Percentiles rank a stretch among this genome's conserved stretches.
These are phyloP conservation scores for Microtus richardsoni DNA, from an alignment of 2,113 vertebrate species.

Conservation along the genomic window DNA sequence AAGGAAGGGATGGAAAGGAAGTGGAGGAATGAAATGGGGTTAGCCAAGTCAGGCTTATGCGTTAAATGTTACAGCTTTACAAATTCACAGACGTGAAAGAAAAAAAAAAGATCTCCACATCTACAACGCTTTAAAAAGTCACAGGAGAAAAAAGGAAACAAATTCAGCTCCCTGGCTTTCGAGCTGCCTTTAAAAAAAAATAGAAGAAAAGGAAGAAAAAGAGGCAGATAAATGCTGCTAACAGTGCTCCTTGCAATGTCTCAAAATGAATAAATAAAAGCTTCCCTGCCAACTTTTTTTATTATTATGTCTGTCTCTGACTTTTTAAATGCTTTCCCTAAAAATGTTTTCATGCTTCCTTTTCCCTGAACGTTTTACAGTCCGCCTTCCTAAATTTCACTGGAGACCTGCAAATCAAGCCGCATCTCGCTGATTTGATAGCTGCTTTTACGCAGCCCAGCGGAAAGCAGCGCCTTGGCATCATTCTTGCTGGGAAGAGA, in stretches of 20 bases:
- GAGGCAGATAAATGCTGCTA: conserved; percentile 77
- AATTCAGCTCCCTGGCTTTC: conserved; percentile 79
- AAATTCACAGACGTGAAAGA: conserved; percentile 73
- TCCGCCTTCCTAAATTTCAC: conserved; percentile 84
- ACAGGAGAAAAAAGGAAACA: conserved; percentile 77
- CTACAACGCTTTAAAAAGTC: conserved; percentile 80
- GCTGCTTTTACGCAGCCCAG: conserved; percentile 79
- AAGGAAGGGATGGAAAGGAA: not conserved
- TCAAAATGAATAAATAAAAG: conserved; percentile 86
- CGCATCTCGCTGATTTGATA: conserved; percentile 81
- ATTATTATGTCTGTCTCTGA: conserved; percentile 79
- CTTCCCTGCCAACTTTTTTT: conserved; percentile 75
- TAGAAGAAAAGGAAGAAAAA: not conserved
- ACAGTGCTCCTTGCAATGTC: conserved; percentile 77
- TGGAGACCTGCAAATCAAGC: conserved; percentile 84
- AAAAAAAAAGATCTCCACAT: conserved; percentile 73
- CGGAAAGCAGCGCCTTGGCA: conserved; percentile 72
- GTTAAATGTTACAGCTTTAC: conserved; percentile 65
- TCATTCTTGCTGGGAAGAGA: conserved; percentile 72
- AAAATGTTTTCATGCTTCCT: conserved; percentile 82
- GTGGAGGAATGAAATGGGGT: not conserved
- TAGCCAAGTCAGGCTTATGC: conserved; percentile 40
- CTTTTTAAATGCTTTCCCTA: conserved; percentile 84
- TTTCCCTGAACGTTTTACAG: conserved; percentile 81
- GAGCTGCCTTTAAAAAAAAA: conserved; percentile 47